Conservation (phyloP, 2,797 vertebrate genomes). For the Prionace glauca region DNA sequence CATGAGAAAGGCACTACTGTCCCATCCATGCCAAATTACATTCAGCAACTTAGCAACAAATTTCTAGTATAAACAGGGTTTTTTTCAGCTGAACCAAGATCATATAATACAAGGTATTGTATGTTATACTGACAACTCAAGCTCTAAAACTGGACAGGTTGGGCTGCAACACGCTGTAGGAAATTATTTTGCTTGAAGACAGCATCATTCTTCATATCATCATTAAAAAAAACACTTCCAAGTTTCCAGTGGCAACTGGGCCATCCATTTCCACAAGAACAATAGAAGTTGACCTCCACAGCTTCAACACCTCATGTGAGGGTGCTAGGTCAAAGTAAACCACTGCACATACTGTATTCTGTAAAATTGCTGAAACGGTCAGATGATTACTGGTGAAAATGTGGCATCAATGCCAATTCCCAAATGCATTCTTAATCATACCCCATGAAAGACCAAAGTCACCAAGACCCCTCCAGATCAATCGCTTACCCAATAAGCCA, state of each 20-base stretch:
- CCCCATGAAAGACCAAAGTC: background rate
- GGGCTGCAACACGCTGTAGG: background rate
- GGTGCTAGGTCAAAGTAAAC: background rate
- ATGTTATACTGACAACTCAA: background rate
- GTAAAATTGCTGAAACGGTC: background rate
- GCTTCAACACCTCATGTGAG: background rate
- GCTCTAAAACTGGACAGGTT: background rate
- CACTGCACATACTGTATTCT: background rate
- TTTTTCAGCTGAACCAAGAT: background rate
- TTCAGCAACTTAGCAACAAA: background rate
- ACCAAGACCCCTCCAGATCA: background rate
- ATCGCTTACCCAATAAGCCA: background rate
- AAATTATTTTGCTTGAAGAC: background rate
- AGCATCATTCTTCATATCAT: background rate
- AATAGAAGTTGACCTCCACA: background rate
- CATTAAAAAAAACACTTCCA: background rate
- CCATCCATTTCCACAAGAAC: background rate
- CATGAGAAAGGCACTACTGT: background rate
- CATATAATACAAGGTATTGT: background rate
- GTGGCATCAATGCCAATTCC: background rate
- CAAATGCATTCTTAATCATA: background rate
- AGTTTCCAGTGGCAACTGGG: background rate
- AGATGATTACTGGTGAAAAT: background rate
- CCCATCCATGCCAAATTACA: no score
- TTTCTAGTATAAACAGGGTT: background rate